phyloP scores from a whole-genome alignment of 2,113 vertebrate genomes.

The Neolamprologus longior region DNA sequence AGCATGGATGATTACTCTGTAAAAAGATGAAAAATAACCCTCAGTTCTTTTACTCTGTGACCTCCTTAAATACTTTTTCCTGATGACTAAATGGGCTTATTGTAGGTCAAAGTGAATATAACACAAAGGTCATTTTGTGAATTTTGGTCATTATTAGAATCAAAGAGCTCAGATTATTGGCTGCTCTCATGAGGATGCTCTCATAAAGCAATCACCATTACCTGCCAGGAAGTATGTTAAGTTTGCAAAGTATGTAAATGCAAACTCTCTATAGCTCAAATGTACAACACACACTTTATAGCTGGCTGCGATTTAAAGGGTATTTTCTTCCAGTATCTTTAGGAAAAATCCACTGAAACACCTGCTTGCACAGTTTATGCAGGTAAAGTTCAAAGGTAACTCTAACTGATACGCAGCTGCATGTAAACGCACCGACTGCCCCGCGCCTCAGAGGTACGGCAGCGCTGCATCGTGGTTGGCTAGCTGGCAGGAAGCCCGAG shows the following conservation, averaged over 20 bases:
- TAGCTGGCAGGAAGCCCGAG: background rate
- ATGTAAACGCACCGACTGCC: background rate
- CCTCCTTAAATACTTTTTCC: accelerated
- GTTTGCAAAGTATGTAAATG: background rate
- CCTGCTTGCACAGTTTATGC: background rate
- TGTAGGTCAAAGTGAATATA: background rate
- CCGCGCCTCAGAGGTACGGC: background rate
- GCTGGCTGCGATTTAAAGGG: accelerated
- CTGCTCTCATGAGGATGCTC: background rate
- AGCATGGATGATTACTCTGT: background rate
- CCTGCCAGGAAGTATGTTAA: background rate
- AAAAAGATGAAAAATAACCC: background rate
- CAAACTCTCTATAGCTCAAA: background rate
- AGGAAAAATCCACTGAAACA: background rate
- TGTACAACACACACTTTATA: accelerated
- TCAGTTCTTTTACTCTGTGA: too few species aligned
- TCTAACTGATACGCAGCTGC: background rate
- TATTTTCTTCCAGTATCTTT: background rate
- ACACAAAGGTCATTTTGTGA: background rate
- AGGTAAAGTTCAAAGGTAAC: background rate
- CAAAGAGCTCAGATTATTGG: background rate
- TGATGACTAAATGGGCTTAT: background rate
- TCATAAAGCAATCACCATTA: background rate
- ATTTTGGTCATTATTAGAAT: background rate
- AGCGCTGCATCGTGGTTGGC: background rate